Evolutionary conservation across 2,888 invertebrate species (phyloP), one percentile per base, ranked within the genome.

Genomic region (Chymomyza caudatula): DNA sequence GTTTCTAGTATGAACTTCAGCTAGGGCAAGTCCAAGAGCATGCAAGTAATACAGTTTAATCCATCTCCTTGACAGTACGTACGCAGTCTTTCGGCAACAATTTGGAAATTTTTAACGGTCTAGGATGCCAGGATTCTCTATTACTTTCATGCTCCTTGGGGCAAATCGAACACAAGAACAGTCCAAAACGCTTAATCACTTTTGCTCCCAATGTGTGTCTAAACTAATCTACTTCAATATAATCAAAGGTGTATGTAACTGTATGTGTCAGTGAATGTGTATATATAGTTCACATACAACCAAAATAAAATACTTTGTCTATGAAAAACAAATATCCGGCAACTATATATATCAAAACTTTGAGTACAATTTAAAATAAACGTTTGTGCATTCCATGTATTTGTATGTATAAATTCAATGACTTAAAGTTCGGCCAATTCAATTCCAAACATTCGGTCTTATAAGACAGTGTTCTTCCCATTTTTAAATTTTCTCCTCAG

Each of bases 101-200:
- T n/a, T n/a, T n/a, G n/a, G n/a, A n/a, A n/a, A n/a, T n/a, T n/a
- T n/a, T n/a, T n/a, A n/a, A n/a, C n/a, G n/a, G n/a, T n/a, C n/a
- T n/a, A n/a, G n/a, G n/a, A n/a, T n/a, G n/a, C n/a, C n/a, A n/a
- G n/a, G n/a, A n/a, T n/a, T n/a, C n/a, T n/a, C n/a, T n/a, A n/a
- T n/a, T n/a, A n/a, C n/a, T n/a, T n/a, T n/a, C n/a, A n/a, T n/a
- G n/a, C n/a, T n/a, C n/a, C n/a, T 20, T 47, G 49, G 51, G 25
- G 19, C 13, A 11, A 37, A 37, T 1, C 29, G 29, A 17, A 51
- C 42, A 49, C 25, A 53, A 61, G 54, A 42, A 56, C 25, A 73
- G 67, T 56, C 65, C 69, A 67, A 65, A 67, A 60, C 69, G 74
- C 76, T 74, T 74, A 63, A 63, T 60, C 60, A 57, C 43, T 15